phyloP scores from a whole-genome alignment of 2,888 invertebrate species.

The Hyposoter didymator region DNA sequence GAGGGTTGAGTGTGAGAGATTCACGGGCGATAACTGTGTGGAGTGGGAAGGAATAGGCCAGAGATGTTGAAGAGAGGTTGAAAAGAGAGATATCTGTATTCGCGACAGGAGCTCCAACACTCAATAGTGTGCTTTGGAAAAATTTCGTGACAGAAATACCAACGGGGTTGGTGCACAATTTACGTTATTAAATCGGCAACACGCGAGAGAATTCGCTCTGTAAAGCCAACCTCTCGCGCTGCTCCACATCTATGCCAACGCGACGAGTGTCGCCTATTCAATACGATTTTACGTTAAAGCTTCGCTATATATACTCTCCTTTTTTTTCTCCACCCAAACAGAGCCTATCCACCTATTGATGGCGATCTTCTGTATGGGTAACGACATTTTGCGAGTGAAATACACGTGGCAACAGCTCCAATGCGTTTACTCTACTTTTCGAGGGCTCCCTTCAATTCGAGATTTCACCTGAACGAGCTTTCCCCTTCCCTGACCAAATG shows the following conservation, averaged over 20 bases:
- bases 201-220: constrained; percentile 71
- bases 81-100: constrained; percentile 79
- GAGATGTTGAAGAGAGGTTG: constrained; percentile 60
- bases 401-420: not conserved
- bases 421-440: not conserved
- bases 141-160: constrained; percentile 79
- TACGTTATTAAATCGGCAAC: constrained; percentile 79
- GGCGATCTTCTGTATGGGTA: constrained; percentile 23
- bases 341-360: constrained; percentile 15
- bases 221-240: constrained; percentile 67
- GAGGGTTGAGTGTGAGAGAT: constrained; percentile 31
- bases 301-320: constrained; percentile 22
- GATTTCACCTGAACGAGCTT: not conserved
- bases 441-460: not conserved
- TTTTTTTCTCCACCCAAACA: constrained; percentile 42
- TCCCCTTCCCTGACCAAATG: not conserved
- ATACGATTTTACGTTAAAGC: constrained; percentile 77
- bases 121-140: constrained; percentile 84
- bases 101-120: constrained; percentile 82
- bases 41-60: constrained; percentile 48
- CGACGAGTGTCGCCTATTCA: constrained; percentile 79
- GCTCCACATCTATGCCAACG: constrained; percentile 58
- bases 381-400: constrained; percentile 34
- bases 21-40: constrained; percentile 35
- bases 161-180: constrained; percentile 77